Evolutionary conservation across 2,888 invertebrate species (phyloP), one percentile per base, ranked within the genome.

Genomic region (Platerodrilus igneus): DNA sequence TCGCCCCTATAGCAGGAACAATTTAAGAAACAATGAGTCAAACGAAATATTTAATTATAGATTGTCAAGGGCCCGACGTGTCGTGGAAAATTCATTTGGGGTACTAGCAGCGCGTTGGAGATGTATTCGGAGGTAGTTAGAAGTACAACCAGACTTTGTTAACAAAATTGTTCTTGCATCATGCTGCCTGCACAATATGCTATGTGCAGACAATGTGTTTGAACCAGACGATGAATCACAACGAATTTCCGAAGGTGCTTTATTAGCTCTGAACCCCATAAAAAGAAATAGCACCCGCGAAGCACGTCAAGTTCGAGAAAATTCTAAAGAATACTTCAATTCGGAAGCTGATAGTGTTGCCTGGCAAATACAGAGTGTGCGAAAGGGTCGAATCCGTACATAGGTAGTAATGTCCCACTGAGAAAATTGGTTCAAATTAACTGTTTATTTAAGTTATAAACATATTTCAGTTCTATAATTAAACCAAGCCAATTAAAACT

Each of bases 21-120:
- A 37, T 21, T 13, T 37, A 22, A 16, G n/a, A 2, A 11, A 21
- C 11, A 37, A 37, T 23, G 37, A 30, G 14, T 16, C 21, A 8
- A 30, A 37, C 13, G 31, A 37, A 23, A 37, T 37, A 30, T 37
- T 30, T 22, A 37, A 37, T 23, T 37, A 37, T 17, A 16, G 37
- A 21, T 22, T 37, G 25, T 30, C 37, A 9, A 15, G 37, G 9
- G 37, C 30, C 14, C 30, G 30, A 13, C 29, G 30, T 6, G 29
- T 22, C 11, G 37, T 37, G 27, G 25, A 25, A 25, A 25, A 25
- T 25, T 3, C 11, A 8, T 25, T 25, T n/a, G n/a, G 25, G n/a
- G n/a, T n/a, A n/a, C n/a, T n/a, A n/a, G n/a, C n/a, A n/a, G n/a
- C n/a, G n/a, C n/a, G n/a, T n/a, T n/a, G n/a, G 4, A 25, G 25